Conservation (phyloP, 2,888 invertebrate genomes). For the Cheiracanthium punctorium region DNA sequence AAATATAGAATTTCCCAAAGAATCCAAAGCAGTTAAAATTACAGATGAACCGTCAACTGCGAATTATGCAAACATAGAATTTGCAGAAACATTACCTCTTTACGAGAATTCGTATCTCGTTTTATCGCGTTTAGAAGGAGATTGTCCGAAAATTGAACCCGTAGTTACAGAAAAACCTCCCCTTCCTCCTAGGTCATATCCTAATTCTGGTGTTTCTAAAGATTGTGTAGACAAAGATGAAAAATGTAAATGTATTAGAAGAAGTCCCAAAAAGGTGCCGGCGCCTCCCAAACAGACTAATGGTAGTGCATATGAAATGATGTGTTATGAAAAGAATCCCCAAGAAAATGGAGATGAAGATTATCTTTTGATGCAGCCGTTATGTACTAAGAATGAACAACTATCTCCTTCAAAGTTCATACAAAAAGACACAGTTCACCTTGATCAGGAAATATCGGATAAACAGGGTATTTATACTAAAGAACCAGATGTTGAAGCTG, state of each 20-base stretch:
- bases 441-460: neutral
- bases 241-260: constrained; percentile 14
- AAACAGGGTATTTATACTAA: neutral
- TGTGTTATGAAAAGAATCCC: constrained; percentile 58
- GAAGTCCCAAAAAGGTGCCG: constrained; percentile 36
- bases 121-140: constrained; percentile 38
- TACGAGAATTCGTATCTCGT: constrained; percentile 82
- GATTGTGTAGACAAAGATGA: neutral
- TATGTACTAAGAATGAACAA: constrained; percentile 45
- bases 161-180: constrained; percentile 47
- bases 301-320: constrained; percentile 66
- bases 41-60: constrained; percentile 18
- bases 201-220: neutral
- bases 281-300: constrained; percentile 15
- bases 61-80: constrained; percentile 79
- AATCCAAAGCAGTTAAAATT: constrained; percentile 15
- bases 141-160: constrained; percentile 7
- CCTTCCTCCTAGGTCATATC: constrained; percentile 48
- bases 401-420: constrained; percentile 15
- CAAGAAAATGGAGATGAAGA: constrained; percentile 52
- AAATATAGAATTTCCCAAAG: constrained; percentile 54
- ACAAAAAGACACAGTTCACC: neutral
- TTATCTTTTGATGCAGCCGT: constrained; percentile 71
- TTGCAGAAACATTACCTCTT: constrained; percentile 85
- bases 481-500: neutral